A percentile compares a stretch with the other conserved stretches of the same genome.
Evolutionary conservation across 2,113 vertebrate species (phyloP).

Genomic region (Eurystomus gularis): DNA sequence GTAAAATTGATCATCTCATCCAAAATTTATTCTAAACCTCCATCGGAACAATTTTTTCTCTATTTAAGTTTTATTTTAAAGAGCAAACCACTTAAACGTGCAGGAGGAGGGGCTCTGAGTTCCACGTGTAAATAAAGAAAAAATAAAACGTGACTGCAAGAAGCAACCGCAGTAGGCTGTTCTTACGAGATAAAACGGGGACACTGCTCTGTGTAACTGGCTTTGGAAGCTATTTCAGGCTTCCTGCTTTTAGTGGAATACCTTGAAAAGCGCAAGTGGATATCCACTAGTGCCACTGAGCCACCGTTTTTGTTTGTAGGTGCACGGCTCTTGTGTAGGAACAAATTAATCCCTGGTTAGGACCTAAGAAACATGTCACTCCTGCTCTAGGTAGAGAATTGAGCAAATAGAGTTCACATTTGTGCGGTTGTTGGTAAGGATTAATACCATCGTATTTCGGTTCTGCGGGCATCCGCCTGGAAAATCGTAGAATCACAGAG

Average conservation of each 20-base stretch:
- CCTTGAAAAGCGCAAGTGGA: not conserved
- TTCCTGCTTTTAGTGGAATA: not conserved
- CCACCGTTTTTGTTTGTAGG: rapidly evolving
- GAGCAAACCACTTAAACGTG: not conserved
- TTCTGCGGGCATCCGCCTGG: not conserved
- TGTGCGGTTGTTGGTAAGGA: too few relatives aligned
- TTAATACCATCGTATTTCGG: too few relatives aligned
- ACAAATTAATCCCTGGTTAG: too few relatives aligned
- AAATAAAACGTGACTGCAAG: too few relatives aligned
- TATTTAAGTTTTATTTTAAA: not conserved
- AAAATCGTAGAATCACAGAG: too few relatives aligned
- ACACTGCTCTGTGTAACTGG: not conserved
- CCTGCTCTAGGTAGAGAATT: not conserved
- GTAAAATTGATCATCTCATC: not conserved
- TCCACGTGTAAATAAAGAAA: too few relatives aligned
- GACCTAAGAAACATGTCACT: rapidly evolving
- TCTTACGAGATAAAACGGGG: not conserved
- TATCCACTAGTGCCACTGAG: not conserved
- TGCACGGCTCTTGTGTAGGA: not conserved
- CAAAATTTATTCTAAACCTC: not conserved
- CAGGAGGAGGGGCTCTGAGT: not conserved
- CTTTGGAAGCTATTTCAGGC: not conserved
- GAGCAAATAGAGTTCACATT: too few relatives aligned
- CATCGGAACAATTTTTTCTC: not conserved
- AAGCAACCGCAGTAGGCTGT: too few relatives aligned